A percentile compares a stretch with the other conserved stretches of the same genome.
These are phyloP conservation scores for Phenacoccus solenopsis DNA, from an alignment of 1,140 invertebrate species.

Conservation along the genomic window DNA sequence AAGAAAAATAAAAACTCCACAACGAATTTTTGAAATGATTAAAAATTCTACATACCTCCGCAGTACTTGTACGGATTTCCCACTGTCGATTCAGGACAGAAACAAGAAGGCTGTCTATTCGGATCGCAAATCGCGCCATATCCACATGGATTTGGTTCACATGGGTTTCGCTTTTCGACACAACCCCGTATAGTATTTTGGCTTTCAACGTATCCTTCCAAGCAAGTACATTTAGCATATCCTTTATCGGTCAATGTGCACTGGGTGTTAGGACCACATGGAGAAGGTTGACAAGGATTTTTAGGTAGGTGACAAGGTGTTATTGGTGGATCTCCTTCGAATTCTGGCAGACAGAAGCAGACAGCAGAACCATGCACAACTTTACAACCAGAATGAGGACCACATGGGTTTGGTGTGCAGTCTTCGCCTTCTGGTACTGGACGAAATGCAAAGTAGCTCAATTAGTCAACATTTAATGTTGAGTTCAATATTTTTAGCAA, in stretches of 20 bases:
- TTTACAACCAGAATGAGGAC: conserved; percentile 64
- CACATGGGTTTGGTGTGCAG: conserved; percentile 71
- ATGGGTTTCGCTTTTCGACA: conserved; percentile 58
- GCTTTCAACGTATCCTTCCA: conserved; percentile 67
- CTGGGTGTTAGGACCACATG: conserved; percentile 77
- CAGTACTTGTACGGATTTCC: conserved; percentile 69
- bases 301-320: conserved; percentile 48
- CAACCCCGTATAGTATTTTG: conserved; percentile 77
- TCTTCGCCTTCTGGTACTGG: conserved; percentile 74
- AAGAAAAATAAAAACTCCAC: neutral
- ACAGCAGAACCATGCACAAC: conserved; percentile 52
- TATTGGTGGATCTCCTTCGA: conserved; percentile 67
- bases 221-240: conserved; percentile 73
- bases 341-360: conserved; percentile 77
- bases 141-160: conserved; percentile 70
- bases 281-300: conserved; percentile 69
- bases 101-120: conserved; percentile 58
- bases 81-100: conserved; percentile 56
- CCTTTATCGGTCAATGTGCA: conserved; percentile 67
- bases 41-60: conserved; percentile 33
- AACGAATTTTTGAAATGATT: neutral
- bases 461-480: too few relatives aligned
- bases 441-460: neutral
- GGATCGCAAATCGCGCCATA: conserved; percentile 63
- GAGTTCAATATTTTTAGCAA: too few relatives aligned